A percentile compares a stretch with the other conserved stretches of the same genome.
Conservation (phyloP, 1,140 invertebrate species). For the Neodiprion lecontei region DNA sequence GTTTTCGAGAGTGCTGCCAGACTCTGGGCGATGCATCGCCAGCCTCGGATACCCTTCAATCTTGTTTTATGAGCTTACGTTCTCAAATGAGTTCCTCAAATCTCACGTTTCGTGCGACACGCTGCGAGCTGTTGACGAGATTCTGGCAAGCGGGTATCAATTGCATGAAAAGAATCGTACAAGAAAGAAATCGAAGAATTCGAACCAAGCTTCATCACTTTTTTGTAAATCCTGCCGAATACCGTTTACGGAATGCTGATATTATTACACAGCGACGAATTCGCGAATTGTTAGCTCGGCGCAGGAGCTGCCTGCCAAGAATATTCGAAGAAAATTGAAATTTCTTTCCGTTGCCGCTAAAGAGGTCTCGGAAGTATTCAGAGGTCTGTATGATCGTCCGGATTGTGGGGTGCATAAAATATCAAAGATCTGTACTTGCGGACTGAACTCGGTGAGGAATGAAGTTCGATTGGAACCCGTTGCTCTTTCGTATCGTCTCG, state of each 20-base stretch:
- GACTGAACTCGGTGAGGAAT: neutral
- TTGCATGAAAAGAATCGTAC: neutral
- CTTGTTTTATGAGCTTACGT: neutral
- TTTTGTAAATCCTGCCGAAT: neutral
- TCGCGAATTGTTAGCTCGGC: neutral
- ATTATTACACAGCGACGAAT: neutral
- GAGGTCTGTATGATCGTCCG: neutral
- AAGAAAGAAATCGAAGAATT: neutral
- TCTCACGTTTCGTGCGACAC: neutral
- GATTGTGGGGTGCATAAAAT: slow-evolving; percentile 14
- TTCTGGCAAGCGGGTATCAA: neutral
- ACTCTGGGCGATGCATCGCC: neutral
- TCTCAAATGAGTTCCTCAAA: neutral
- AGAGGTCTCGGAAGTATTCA: neutral
- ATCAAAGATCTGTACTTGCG: neutral
- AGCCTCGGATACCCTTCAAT: neutral
- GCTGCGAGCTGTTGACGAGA: neutral
- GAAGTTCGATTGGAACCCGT: slow-evolving; percentile 1
- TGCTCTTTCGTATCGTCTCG: neutral
- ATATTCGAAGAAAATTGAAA: neutral
- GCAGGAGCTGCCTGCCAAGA: neutral
- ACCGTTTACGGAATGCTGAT: neutral
- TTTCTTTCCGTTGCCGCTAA: neutral
- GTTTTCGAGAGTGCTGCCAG: neutral
- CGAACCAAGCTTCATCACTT: neutral